Conservation (phyloP, 2,888 invertebrate genomes). For the Watsonalla binaria region DNA sequence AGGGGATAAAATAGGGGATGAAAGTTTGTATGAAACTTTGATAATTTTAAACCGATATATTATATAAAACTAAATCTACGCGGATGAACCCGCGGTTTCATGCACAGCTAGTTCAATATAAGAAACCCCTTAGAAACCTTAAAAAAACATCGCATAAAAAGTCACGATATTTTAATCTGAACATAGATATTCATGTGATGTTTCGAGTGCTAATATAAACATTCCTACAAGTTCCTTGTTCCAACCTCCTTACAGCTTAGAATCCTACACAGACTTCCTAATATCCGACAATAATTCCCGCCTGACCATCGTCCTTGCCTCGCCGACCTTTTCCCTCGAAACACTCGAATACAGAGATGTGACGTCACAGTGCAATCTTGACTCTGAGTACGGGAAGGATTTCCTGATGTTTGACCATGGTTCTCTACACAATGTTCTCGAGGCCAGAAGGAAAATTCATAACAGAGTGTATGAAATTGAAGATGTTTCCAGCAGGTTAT, state of each 20-base stretch:
- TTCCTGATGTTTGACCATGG: constrained; percentile 65
- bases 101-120: no score
- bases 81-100: no score
- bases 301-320: constrained; percentile 26
- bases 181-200: not conserved
- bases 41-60: no score
- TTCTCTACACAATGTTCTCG: constrained; percentile 35
- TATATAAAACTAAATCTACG: no score
- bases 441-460: constrained; percentile 35
- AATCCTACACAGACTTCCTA: constrained; percentile 41
- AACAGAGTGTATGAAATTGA: constrained; percentile 58
- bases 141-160: no score
- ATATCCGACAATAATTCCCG: constrained; percentile 33
- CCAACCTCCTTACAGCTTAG: constrained; percentile 33
- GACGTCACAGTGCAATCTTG: constrained; percentile 57
- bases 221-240: not conserved
- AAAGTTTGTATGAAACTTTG: no score
- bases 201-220: not conserved
- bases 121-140: no score
- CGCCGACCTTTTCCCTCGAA: constrained; percentile 28
- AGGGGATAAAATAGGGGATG: no score
- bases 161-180: no score
- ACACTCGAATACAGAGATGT: constrained; percentile 39
- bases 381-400: constrained; percentile 46
- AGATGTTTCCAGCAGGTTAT: constrained; percentile 61